Evolutionary conservation across 1,140 invertebrate species (phyloP).

Genomic region (Rhizoglyphus robini): DNA sequence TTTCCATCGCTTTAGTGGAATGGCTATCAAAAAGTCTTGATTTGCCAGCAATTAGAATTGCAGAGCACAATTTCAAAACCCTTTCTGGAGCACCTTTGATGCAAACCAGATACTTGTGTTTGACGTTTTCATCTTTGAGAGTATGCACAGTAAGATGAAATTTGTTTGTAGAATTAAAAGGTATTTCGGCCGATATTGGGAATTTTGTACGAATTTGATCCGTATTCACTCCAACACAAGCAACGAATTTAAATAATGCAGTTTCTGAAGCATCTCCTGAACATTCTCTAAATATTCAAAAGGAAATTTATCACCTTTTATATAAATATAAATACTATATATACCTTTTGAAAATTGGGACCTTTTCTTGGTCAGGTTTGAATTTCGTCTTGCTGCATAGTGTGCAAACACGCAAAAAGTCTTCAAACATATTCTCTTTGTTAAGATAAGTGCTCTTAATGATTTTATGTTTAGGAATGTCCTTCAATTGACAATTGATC

Average conservation of each 20-base stretch:
- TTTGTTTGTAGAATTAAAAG: constrained; percentile 42
- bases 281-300: constrained; percentile 50
- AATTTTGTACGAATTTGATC: constrained; percentile 25
- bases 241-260: constrained; percentile 32
- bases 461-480: constrained; percentile 32
- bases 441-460: constrained; percentile 42
- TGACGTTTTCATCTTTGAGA: constrained; percentile 28
- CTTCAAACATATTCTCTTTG: constrained; percentile 39
- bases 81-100: constrained; percentile 99
- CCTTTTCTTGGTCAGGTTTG: constrained; percentile 73
- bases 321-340: neutral
- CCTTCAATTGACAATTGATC: constrained; percentile 50
- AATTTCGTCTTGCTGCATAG: constrained; percentile 95
- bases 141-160: constrained; percentile 57
- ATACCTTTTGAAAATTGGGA: constrained; percentile 69
- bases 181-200: constrained; percentile 32
- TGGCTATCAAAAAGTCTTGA: constrained; percentile 60
- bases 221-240: constrained; percentile 27
- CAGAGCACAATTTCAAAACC: constrained; percentile 85
- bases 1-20: constrained; percentile 39
- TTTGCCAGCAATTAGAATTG: constrained; percentile 90
- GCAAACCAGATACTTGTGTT: constrained; percentile 78
- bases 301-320: constrained; percentile 15
- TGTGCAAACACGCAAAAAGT: constrained; percentile 71
- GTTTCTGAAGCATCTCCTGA: constrained; percentile 33